These are phyloP conservation scores for Limnodromus scolopaceus DNA, from an alignment of 2,797 vertebrate species.

Conservation along the genomic window DNA sequence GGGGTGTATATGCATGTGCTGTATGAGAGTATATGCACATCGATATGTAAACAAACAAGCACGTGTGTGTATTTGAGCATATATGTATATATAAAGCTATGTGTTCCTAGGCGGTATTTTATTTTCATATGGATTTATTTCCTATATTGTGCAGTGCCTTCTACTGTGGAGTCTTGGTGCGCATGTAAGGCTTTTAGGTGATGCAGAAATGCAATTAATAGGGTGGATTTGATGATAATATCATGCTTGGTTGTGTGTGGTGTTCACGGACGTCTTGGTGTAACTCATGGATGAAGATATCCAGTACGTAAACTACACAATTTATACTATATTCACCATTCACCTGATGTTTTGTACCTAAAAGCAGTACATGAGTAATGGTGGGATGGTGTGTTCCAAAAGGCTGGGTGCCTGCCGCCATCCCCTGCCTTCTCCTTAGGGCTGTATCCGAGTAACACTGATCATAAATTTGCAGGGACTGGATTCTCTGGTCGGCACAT, in stretches of 20 bases:
- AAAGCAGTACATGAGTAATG: background rate
- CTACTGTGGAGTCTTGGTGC: background rate
- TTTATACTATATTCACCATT: background rate
- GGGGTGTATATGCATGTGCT: background rate
- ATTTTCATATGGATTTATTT: background rate
- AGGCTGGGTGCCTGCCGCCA: background rate
- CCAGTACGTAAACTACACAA: background rate
- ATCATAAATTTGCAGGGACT: background rate
- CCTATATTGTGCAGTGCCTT: background rate
- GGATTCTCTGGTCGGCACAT: background rate
- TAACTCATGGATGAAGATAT: background rate
- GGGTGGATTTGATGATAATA: background rate
- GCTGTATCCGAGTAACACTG: background rate
- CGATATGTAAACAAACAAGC: background rate
- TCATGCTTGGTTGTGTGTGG: background rate
- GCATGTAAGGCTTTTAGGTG: background rate
- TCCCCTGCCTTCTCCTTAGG: background rate
- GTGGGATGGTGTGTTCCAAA: background rate
- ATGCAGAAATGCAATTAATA: background rate
- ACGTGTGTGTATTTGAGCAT: background rate
- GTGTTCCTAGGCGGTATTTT: background rate
- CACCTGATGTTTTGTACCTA: background rate
- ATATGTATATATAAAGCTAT: background rate
- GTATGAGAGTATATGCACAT: background rate
- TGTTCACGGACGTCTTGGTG: fast-evolving